Base-by-base conservation (phyloP, 2,113 vertebrate genomes). In the Mesembrinibis cayennensis region DNA sequence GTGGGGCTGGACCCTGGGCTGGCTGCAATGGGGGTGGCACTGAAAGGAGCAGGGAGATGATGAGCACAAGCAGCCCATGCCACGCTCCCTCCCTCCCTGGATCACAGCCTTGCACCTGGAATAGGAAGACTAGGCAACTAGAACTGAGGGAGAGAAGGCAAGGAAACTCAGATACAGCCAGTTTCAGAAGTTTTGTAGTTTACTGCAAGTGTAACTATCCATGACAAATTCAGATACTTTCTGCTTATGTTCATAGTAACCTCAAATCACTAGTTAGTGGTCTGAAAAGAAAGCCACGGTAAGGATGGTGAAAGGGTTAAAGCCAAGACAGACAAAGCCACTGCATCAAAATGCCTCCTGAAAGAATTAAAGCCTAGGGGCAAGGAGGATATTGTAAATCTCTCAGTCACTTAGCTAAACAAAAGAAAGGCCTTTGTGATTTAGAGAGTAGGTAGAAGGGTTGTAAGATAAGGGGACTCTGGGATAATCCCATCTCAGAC, bases 41-140 rank as follows among this genome's bases (percentile, higher is more conserved):
- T 56, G 50, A 5, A 13, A 59, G 34, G 18, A 14, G 12, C 36
- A 26, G 11, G 9, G 40, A 30, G 34, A 15, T 5, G 56, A 34
- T 16, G 56, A 63, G 66, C 18, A 27, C 40, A 22, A 17, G 40
- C 9, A n/a, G 56, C 21, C 27, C 11, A 9, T 16, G 22, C n/a
- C 53, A 26, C 8, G 0, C 17, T 58, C n/a, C 17, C 44, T 4
- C 52, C 72, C 36, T 13, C 16, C 30, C 2, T 1, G 0, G 16
- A 16, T 3, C 27, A 5, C 47, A 22, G 21, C 47, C 47, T 21
- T 49, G 21, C 11, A 11, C 47, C 47, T 22, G 11, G 38, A 38
- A 38, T 38, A 36, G 56, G 5, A 47, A 19, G 13, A 63, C 32
- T 1, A 66, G 30, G 21, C 4, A 1, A 20, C 7, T 3, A 36